Percentiles rank a stretch among this genome's conserved stretches.
Conservation (phyloP, 1,140 invertebrate genomes). For the Cotesia chilonis region DNA sequence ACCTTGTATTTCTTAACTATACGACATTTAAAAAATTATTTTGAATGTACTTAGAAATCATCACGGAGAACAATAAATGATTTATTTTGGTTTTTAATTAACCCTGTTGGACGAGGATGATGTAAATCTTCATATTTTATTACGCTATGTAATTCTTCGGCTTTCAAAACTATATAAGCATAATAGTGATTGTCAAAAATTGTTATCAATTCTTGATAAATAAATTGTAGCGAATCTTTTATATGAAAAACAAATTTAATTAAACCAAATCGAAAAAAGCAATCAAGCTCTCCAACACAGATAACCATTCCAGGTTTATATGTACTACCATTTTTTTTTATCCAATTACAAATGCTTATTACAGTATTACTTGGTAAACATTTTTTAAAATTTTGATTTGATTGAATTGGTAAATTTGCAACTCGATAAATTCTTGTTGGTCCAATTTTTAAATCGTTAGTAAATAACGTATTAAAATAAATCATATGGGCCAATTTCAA, state of each 20-base stretch:
- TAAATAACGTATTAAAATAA: not conserved
- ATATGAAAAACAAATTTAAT: slow-evolving; percentile 12
- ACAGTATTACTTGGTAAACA: not conserved
- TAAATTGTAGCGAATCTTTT: not conserved
- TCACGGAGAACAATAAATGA: no score
- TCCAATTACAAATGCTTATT: slow-evolving; percentile 16
- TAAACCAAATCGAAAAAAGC: not conserved
- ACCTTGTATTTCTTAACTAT: no score
- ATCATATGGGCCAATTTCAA: slow-evolving; percentile 4
- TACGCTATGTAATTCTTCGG: not conserved
- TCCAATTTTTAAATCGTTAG: not conserved
- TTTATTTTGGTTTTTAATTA: no score
- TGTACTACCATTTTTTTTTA: slow-evolving; percentile 13
- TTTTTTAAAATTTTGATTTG: no score
- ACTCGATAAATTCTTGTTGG: not conserved
- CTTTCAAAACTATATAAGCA: not conserved
- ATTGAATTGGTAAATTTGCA: no score
- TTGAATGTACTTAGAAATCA: no score
- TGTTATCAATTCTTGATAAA: not conserved
- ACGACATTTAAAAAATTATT: no score
- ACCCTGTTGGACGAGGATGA: not conserved
- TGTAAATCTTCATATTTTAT: not conserved
- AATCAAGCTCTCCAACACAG: slow-evolving; percentile 3
- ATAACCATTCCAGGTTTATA: slow-evolving; percentile 18
- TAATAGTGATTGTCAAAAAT: not conserved